These are phyloP conservation scores for Erynnis tages DNA, from an alignment of 2,888 invertebrate genomes.

Conservation along the genomic window DNA sequence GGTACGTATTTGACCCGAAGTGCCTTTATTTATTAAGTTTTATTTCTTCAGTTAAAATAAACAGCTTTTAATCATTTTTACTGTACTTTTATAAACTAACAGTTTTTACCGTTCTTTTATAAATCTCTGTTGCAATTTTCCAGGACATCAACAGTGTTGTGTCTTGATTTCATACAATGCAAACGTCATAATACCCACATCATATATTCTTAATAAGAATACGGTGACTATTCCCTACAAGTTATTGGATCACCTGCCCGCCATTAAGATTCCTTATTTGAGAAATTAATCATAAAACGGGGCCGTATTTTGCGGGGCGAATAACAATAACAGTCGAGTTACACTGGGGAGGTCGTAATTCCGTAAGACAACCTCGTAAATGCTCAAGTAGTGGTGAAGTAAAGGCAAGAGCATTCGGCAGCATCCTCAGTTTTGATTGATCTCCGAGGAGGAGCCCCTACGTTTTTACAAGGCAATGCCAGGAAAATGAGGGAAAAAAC, in stretches of 20 bases:
- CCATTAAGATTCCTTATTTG: constrained; percentile 28
- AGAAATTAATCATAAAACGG: constrained; percentile 29
- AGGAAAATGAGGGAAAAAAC: constrained; percentile 72
- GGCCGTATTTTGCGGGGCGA: constrained; percentile 29
- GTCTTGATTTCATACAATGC: too few species aligned
- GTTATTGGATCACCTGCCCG: constrained; percentile 21
- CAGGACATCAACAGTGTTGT: too few species aligned
- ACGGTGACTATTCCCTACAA: constrained; percentile 2
- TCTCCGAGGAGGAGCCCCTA: constrained; percentile 59
- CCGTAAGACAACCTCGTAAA: constrained; percentile 61
- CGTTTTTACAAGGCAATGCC: constrained; percentile 70
- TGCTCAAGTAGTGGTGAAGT: constrained; percentile 65
- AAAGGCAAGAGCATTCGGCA: constrained; percentile 46
- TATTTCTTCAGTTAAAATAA: too few species aligned
- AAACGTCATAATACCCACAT: too few species aligned
- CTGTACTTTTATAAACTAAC: too few species aligned
- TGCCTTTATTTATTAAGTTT: constrained; percentile 12
- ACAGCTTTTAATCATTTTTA: too few species aligned
- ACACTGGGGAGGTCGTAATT: constrained; percentile 36
- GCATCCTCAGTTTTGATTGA: constrained; percentile 75
- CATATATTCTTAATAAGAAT: too few species aligned
- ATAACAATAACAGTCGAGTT: constrained; percentile 33
- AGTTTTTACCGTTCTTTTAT: too few species aligned
- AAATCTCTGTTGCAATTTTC: too few species aligned
- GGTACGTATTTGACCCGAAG: constrained; percentile 4